A percentile compares a stretch with the other conserved stretches of the same genome.
phyloP scores from a whole-genome alignment of 2,797 vertebrate genomes.

The Morus bassanus region DNA sequence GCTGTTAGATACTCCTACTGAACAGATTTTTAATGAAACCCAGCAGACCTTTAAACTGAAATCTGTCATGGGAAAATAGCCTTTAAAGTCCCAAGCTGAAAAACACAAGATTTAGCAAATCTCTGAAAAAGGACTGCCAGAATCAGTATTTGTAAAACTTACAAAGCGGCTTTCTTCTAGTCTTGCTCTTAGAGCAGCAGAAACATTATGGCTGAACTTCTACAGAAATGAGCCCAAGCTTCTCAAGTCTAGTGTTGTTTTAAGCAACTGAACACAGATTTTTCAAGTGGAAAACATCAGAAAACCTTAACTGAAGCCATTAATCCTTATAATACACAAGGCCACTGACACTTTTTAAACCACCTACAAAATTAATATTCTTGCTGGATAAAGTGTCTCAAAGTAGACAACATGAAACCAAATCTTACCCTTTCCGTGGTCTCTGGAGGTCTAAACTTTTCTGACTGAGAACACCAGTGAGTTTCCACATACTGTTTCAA shows the following conservation, averaged over 20 bases:
- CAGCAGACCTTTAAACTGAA: neutral
- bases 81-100: neutral
- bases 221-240: neutral
- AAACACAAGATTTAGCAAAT: neutral
- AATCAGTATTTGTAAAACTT: neutral
- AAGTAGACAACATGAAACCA: neutral
- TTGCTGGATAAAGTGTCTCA: neutral
- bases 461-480: slow-evolving; percentile 97
- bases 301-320: neutral
- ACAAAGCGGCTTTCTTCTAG: neutral
- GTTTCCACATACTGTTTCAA: slow-evolving; percentile 99
- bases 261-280: neutral
- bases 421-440: slow-evolving; percentile 91
- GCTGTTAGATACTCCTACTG: neutral
- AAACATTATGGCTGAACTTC: neutral
- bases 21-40: neutral
- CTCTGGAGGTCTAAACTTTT: slow-evolving; percentile 96
- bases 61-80: neutral
- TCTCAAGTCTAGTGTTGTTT: neutral
- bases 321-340: neutral
- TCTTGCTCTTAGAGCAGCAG: neutral
- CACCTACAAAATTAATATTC: neutral
- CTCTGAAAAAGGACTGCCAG: neutral
- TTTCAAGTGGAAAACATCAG: neutral
- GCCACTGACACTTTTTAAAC: neutral